Evolutionary conservation across 2,888 invertebrate species (phyloP), one percentile per base, ranked within the genome.

Genomic region (Leucoma salicis): DNA sequence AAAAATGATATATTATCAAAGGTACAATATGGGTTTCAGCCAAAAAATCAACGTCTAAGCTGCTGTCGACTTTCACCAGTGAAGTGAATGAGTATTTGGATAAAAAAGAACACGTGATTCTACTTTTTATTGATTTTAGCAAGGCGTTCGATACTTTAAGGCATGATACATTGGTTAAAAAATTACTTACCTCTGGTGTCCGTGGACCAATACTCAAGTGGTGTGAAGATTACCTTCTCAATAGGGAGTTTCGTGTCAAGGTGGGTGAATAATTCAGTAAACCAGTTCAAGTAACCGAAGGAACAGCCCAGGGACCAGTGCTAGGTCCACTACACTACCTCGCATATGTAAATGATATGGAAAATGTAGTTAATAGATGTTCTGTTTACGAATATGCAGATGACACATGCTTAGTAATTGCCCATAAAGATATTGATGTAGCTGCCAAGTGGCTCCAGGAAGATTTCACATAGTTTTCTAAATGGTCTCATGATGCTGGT

Each of bases 311-410:
- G 15, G 31, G 31, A 2, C 14, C 31, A 15, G 15, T 31, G 4
- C 8, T 31, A 15, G 31, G 14, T 7, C 15, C 31, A 14, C 3
- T 31, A n/a, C 14, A 15, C 5, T 31, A 31, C n/a, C 15, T 31
- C 2, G 7, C 15, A 11, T 31, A 31, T n/a, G 31, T 31, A 2
- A 31, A 31, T 10, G 31, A 31, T 5, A 31, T 31, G 15, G 14
- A 14, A 10, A 14, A 31, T n/a, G 15, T 31, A 7, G 15, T 31
- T 8, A 31, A 31, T 3, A 10, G 12, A 8, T 4, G 31, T 7
- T 15, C 14, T 10, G 8, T 31, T 8, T 31, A 31, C 31, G 14
- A 31, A 15, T 31, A 31, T 31, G 31, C 31, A n/a, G 31, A 31
- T 15, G 31, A 31, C 10, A 31, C 31, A 25, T 25, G 25, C 10